Base-by-base conservation (phyloP, 2,797 vertebrate species). In the Nyctibius grandis region DNA sequence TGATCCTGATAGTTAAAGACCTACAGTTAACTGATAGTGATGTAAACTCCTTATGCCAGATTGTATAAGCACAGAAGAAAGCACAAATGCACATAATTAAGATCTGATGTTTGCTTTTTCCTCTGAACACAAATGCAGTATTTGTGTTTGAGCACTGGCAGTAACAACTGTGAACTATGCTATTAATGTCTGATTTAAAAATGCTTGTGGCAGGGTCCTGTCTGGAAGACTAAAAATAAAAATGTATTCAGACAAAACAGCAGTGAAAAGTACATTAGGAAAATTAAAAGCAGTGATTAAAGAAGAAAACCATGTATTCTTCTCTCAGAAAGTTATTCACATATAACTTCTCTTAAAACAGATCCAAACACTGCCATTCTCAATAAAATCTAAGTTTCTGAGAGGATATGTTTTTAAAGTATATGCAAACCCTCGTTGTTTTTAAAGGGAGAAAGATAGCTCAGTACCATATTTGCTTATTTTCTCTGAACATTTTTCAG, bases 131-230 rank as follows among this genome's bases (percentile, higher is more conserved):
- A 98, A 97, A 98, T 96, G 96, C 96, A 98, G 92, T 97, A 97
- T 97, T 97, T 97, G 95, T 98, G 93, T 97, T 95, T 95, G 92
- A 98, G 96, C 93, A 67, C 94, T 95, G 96, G 97, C 97, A 97
- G 95, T 93, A 97, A 97, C 95, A 96, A 96, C 97, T 97, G 97
- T 95, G 97, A 97, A 97, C 92, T 97, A 69, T 78, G 94, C 95
- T 98, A 98, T 97, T 98, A 98, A 97, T 92, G 96, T 97, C 96
- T 95, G 94, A 95, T 94, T 97, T 97, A 86, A 98, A 97, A 97
- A 97, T 93, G 96, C 88, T 97, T 97, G 96, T 94, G 97, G 97
- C 96, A 96, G 97, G 91, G 96, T 97, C 94, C 94, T 34, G 95
- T 97, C 97, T 98, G 92, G 93, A 97, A 75, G 69, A 97, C 96